Evolutionary conservation across 2,888 invertebrate genomes (phyloP), one percentile per base, ranked within the genome.

Genomic region (Branchipolynoe longqiensis): DNA sequence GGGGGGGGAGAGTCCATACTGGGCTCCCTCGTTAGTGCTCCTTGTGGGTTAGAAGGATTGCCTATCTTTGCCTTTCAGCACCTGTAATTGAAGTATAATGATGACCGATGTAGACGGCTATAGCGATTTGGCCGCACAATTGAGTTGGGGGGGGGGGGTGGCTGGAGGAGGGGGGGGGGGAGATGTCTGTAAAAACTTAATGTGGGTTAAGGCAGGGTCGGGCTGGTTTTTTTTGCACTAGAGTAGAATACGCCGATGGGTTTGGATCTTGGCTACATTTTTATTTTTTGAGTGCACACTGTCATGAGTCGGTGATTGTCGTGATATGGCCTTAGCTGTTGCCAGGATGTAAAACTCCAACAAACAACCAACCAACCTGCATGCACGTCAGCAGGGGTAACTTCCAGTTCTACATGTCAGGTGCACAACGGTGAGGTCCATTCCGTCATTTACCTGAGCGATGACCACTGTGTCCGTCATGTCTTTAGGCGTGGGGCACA

Each of bases 71-170:
- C 62, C 31, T 4, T 28, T 14, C 38, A 69, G 36, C 38, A 31
- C 69, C 69, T 36, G 78, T 78, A 41, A 78, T 78, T 48, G 78
- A 41, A 41, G 1, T 48, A 78, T 78, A 78, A 78, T 78, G 48
- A 48, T 78, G 78, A 78, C 48, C 12, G 78, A 78, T 78, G 31
- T 31, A 36, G 36, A 69, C 22, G 3, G 38, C 22, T 36, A 36
- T 36, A 38, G 69, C 1, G 69, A 69, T 3, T 69, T 12, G 38
- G 36, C 22, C 25, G 0, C 18, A 25, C 18, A 22, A 36, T 12
- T 22, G 8, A 3, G 4, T n/a, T 0, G 69, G 8, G 3, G n/a
- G 36, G 8, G 8, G 36, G 22, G 33, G 69, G 36, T 4, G 8
- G 8, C 64, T 64, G 22, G 4, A 25, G 12, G 25, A 58, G 58